Evolutionary conservation across 2,113 vertebrate species (phyloP).

Genomic region (Xiphorhynchus elegans): DNA sequence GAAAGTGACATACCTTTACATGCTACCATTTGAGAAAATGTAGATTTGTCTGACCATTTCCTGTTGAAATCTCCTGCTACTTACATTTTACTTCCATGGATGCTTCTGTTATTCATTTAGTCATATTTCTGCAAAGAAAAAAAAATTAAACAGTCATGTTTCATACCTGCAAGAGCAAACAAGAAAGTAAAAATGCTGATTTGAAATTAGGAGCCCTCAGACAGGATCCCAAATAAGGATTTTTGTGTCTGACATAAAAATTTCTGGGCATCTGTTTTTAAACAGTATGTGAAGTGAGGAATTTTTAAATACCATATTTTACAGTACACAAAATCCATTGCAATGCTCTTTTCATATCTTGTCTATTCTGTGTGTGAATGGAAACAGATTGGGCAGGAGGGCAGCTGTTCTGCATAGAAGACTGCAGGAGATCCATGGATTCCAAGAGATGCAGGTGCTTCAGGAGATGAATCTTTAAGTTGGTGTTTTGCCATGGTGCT

Average conservation of each 20-base stretch:
- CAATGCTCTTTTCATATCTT: conserved; percentile 30
- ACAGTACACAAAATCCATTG: conserved; percentile 33
- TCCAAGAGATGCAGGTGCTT: neutral
- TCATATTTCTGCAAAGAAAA: neutral
- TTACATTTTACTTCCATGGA: neutral
- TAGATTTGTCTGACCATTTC: neutral
- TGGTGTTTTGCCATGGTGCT: neutral
- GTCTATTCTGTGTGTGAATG: neutral
- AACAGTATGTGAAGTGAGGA: neutral
- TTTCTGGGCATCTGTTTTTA: neutral
- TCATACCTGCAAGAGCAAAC: neutral
- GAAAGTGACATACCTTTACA: neutral
- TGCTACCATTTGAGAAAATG: neutral
- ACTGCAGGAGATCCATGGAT: neutral
- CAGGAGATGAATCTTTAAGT: neutral
- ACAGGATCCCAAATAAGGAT: neutral
- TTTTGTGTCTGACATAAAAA: neutral
- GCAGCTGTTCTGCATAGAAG: neutral
- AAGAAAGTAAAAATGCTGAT: neutral
- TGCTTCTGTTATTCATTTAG: neutral
- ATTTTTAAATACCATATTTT: neutral
- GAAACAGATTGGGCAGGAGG: neutral
- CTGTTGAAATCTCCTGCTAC: neutral
- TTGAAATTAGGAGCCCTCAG: neutral
- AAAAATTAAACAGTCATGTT: neutral